Conservation (phyloP, 2,113 vertebrate genomes). For the Cyrtonyx montezumae region DNA sequence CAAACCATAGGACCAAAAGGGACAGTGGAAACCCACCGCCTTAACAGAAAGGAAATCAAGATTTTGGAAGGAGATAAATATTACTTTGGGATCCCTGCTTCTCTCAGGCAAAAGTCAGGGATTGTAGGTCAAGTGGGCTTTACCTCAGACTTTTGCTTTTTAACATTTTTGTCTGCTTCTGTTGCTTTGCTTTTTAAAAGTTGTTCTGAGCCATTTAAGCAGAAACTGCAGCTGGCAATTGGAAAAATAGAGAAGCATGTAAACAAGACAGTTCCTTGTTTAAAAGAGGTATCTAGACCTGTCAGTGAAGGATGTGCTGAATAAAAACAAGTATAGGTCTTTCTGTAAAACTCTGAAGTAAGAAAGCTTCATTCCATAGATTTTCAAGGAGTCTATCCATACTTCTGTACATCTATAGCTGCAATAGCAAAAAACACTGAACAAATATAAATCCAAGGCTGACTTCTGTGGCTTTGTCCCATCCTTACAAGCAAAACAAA, state of each 20-base stretch:
- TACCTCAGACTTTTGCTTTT: neutral
- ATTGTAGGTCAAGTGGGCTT: accelerated
- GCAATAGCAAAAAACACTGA: neutral
- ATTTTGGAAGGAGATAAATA: neutral
- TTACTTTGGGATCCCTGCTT: neutral
- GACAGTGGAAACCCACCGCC: neutral
- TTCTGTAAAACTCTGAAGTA: neutral
- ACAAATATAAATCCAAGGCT: neutral
- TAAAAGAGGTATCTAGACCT: neutral
- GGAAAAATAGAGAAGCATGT: neutral
- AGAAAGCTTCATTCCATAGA: neutral
- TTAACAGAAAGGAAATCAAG: neutral
- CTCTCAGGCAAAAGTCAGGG: neutral
- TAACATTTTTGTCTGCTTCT: neutral
- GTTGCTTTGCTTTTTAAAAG: neutral
- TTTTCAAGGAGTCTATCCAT: neutral
- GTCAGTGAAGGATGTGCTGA: neutral
- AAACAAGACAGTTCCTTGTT: conserved; percentile 10
- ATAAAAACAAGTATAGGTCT: neutral
- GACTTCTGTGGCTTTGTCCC: neutral
- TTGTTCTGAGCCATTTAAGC: neutral
- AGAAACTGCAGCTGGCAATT: neutral
- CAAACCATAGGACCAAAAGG: neutral
- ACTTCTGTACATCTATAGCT: neutral
- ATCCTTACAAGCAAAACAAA: neutral